A percentile compares a stretch with the other conserved stretches of the same genome.
phyloP scores from a whole-genome alignment of 2,797 vertebrate species.

The Cottoperca gobio region DNA sequence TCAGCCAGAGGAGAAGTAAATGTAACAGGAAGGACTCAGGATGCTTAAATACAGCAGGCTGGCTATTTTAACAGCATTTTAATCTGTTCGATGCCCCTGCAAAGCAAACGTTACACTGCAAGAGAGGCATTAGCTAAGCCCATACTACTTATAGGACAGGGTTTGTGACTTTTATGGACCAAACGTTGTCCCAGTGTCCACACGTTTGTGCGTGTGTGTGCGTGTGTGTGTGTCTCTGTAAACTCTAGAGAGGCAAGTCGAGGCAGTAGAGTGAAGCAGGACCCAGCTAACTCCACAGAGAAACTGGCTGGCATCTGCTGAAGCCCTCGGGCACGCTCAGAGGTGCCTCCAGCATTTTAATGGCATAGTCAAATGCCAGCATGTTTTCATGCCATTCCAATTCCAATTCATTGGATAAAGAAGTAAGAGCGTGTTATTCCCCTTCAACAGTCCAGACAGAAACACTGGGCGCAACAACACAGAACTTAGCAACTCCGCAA shows the following conservation, averaged over 20 bases:
- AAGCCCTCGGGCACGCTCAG: slow-evolving; percentile 86
- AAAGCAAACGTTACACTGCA: slow-evolving; percentile 53
- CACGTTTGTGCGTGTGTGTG: slow-evolving; percentile 31
- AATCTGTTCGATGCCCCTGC: slow-evolving; percentile 36
- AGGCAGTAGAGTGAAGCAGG: slow-evolving; percentile 79
- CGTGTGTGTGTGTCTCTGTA: slow-evolving; percentile 33
- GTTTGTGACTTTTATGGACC: slow-evolving; percentile 74
- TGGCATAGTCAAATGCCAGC: slow-evolving; percentile 89
- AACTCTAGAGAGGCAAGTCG: slow-evolving; percentile 69
- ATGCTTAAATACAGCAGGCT: slow-evolving; percentile 27
- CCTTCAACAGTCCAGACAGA: slow-evolving; percentile 81
- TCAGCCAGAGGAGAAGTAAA: slow-evolving; percentile 36
- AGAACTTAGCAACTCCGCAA: slow-evolving; percentile 74
- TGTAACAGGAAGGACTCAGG: slow-evolving; percentile 42
- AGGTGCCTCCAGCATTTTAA: slow-evolving; percentile 90
- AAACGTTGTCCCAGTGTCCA: slow-evolving; percentile 57
- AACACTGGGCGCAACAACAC: slow-evolving; percentile 78
- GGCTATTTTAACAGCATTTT: slow-evolving; percentile 44
- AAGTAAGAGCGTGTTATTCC: slow-evolving; percentile 82
- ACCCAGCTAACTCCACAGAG: slow-evolving; percentile 79
- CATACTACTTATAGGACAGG: slow-evolving; percentile 71
- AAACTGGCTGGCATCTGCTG: slow-evolving; percentile 84
- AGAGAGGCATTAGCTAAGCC: slow-evolving; percentile 61
- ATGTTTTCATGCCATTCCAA: slow-evolving; percentile 88
- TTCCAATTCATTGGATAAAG: slow-evolving; percentile 86